Conservation (phyloP, 2,797 vertebrate genomes). For the Melanotaenia pygmaea region DNA sequence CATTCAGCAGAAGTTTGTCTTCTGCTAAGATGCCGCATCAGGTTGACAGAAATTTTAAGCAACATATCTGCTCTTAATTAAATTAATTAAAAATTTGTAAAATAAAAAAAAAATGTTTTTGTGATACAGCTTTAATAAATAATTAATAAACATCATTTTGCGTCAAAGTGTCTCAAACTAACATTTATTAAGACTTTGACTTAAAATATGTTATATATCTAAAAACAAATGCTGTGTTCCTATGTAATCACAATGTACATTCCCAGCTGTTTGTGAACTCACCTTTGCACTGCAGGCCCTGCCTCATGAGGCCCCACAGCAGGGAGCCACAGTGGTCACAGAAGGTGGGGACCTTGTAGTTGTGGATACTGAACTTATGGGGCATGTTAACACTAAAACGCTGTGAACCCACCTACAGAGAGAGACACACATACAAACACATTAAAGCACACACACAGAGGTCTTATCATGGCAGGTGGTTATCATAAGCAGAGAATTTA, state of each 20-base stretch:
- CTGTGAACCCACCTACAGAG: slow-evolving; percentile 93
- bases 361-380: slow-evolving; percentile 98
- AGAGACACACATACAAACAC: slow-evolving; percentile 67
- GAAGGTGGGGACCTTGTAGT: slow-evolving; percentile 99
- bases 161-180: no score
- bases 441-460: slow-evolving; percentile 15
- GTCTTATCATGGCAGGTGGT: slow-evolving; percentile 32
- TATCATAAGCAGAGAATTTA: slow-evolving; percentile 14
- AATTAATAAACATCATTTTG: no score
- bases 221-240: not conserved
- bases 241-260: not conserved
- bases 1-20: no score
- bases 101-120: no score
- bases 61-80: no score
- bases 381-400: slow-evolving; percentile 99
- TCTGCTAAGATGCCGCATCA: no score
- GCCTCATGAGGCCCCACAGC: slow-evolving; percentile 96
- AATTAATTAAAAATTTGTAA: no score
- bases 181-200: no score
- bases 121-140: no score
- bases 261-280: slow-evolving; percentile 56
- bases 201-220: no score
- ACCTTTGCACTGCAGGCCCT: slow-evolving; percentile 99
- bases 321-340: slow-evolving; percentile 98
- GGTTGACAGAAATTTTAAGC: no score